Evolutionary conservation across 2,888 invertebrate genomes (phyloP).

Genomic region (Cinara cedri): DNA sequence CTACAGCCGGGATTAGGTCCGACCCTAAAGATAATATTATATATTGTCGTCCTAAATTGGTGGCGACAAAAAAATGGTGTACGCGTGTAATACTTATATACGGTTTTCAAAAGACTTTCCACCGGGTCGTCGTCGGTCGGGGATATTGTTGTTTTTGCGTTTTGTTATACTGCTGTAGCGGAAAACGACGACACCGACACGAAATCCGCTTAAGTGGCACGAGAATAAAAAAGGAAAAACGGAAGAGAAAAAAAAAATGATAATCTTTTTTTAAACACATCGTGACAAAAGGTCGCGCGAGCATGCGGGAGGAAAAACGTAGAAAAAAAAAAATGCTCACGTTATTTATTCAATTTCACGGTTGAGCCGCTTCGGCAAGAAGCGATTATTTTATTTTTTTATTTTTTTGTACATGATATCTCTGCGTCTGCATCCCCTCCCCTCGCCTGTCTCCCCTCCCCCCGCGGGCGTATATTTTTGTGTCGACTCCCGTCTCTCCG

Average conservation of each 20-base stretch:
- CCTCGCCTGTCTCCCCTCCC: too few relatives aligned
- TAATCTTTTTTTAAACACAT: slow-evolving; percentile 55
- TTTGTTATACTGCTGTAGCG: background rate
- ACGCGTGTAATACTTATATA: too few relatives aligned
- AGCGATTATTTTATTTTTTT: slow-evolving; percentile 53
- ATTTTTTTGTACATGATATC: slow-evolving; percentile 53
- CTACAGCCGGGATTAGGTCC: too few relatives aligned
- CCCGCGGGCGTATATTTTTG: slow-evolving; percentile 31
- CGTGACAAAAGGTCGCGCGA: slow-evolving; percentile 52
- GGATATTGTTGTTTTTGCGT: slow-evolving; percentile 25
- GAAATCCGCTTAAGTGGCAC: slow-evolving; percentile 47
- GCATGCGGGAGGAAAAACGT: background rate
- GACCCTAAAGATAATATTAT: too few relatives aligned
- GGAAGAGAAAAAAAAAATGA: slow-evolving; percentile 13
- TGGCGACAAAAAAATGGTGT: too few relatives aligned
- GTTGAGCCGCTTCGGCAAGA: slow-evolving; percentile 55
- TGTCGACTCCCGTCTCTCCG: slow-evolving; percentile 38
- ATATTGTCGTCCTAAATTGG: too few relatives aligned
- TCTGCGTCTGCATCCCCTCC: background rate
- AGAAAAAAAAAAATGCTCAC: slow-evolving; percentile 26
- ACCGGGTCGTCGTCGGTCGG: too few relatives aligned
- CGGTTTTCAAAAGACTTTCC: too few relatives aligned
- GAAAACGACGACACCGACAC: slow-evolving; percentile 1
- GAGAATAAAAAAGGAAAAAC: slow-evolving; percentile 21
- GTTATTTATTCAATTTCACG: slow-evolving; percentile 57